A percentile compares a stretch with the other conserved stretches of the same genome.
phyloP scores from a whole-genome alignment of 2,888 invertebrate species.

The Eucera pruinosa region DNA sequence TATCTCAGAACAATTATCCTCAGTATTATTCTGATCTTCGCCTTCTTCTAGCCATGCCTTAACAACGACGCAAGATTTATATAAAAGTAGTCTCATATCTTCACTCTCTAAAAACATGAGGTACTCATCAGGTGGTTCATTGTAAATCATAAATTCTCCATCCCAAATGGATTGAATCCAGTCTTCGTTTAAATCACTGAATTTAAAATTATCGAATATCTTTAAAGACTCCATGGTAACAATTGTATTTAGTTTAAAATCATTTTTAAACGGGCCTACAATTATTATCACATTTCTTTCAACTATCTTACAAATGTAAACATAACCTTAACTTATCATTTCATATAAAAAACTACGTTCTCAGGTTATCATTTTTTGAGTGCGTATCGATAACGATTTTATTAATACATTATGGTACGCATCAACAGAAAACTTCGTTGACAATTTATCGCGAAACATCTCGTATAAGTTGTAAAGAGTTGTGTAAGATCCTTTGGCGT shows the following conservation, averaged over 20 bases:
- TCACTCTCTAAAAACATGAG: conserved; percentile 83
- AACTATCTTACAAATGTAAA: conserved; percentile 57
- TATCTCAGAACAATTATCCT: conserved; percentile 62
- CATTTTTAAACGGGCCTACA: conserved; percentile 46
- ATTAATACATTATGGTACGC: conserved; percentile 15
- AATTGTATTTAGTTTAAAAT: conserved; percentile 38
- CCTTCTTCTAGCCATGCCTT: conserved; percentile 72
- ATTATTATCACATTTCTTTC: conserved; percentile 51
- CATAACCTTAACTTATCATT: conserved; percentile 70
- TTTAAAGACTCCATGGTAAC: conserved; percentile 76
- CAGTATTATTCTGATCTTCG: conserved; percentile 19
- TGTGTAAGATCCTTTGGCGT: conserved; percentile 40
- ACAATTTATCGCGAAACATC: conserved; percentile 50
- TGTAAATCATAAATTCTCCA: conserved; percentile 86
- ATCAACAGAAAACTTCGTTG: conserved; percentile 27
- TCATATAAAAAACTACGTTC: conserved; percentile 60
- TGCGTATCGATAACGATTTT: conserved; percentile 49
- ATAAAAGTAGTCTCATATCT: conserved; percentile 73
- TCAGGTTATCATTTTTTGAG: conserved; percentile 70
- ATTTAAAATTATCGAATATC: conserved; percentile 78
- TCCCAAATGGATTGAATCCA: conserved; percentile 87
- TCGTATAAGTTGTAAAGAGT: conserved; percentile 37
- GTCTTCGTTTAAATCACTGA: conserved; percentile 84
- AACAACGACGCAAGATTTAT: conserved; percentile 67
- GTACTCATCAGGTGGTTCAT: conserved; percentile 85